Evolutionary conservation across 2,113 vertebrate genomes (phyloP).

Genomic region (Corythornis cristatus): DNA sequence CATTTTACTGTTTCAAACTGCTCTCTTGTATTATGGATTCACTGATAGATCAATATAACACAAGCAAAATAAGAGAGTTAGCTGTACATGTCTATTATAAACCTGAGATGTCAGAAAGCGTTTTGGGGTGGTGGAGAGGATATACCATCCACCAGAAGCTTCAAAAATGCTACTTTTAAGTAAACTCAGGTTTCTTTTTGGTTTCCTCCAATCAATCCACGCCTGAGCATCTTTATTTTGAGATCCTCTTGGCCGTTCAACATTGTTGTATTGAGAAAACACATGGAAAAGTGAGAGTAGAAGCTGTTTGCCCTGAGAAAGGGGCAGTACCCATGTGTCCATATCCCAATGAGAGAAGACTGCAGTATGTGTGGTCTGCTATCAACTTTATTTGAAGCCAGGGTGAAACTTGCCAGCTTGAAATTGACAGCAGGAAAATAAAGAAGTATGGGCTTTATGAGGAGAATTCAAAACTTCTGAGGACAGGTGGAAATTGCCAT

Average conservation of each 20-base stretch:
- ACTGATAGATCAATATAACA: conserved; percentile 80
- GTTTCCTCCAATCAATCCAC: conserved; percentile 47
- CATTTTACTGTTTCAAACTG: conserved; percentile 72
- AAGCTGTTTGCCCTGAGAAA: conserved; percentile 55
- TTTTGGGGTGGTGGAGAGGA: conserved; percentile 40
- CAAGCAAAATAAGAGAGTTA: conserved; percentile 76
- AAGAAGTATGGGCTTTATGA: background rate
- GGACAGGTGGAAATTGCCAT: conserved; percentile 10
- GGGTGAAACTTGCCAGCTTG: background rate
- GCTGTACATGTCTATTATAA: conserved; percentile 72
- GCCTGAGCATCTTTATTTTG: conserved; percentile 71
- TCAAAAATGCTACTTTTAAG: conserved; percentile 57
- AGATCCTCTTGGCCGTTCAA: conserved; percentile 52
- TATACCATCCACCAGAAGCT: conserved; percentile 23
- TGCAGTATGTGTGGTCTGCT: background rate
- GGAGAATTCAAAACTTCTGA: conserved; percentile 13
- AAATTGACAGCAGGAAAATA: conserved; percentile 6
- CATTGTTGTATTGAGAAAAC: conserved; percentile 34
- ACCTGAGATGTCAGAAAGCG: conserved; percentile 61
- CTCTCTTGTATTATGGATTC: conserved; percentile 78
- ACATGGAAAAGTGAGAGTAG: conserved; percentile 62
- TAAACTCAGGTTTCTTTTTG: conserved; percentile 58
- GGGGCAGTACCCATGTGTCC: conserved; percentile 36
- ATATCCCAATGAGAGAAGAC: conserved; percentile 56
- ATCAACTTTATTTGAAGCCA: conserved; percentile 48